Evolutionary conservation across 1,140 invertebrate genomes (phyloP).

Genomic region (Acromyrmex charruanus): DNA sequence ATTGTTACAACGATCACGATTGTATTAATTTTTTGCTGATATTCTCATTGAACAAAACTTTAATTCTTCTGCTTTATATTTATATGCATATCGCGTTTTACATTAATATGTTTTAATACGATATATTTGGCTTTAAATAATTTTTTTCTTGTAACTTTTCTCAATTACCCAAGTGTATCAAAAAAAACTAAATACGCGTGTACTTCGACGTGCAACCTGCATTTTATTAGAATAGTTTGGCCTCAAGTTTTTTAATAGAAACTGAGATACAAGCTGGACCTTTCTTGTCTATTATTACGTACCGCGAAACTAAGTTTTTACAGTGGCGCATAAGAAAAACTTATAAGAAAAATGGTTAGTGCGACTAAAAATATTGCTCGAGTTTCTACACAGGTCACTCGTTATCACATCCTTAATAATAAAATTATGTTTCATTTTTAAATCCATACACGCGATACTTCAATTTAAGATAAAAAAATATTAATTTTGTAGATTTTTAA

Average conservation of each 20-base stretch:
- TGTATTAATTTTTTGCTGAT: conserved; percentile 27
- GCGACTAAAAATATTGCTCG: conserved; percentile 24
- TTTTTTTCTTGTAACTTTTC: conserved; percentile 42
- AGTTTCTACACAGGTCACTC: not conserved
- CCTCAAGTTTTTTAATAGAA: conserved; percentile 75
- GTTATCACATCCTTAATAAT: not conserved
- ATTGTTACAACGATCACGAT: conserved; percentile 40
- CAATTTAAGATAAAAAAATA: not conserved
- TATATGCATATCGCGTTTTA: conserved; percentile 4
- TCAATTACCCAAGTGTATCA: not conserved
- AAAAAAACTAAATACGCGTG: not conserved
- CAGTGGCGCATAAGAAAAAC: not conserved
- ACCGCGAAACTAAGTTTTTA: conserved; percentile 38
- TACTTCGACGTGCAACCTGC: conserved; percentile 65
- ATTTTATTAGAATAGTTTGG: conserved; percentile 75
- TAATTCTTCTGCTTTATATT: conserved; percentile 28
- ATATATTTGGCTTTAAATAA: conserved; percentile 4
- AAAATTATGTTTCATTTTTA: not conserved
- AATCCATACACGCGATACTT: not conserved
- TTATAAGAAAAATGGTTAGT: conserved; percentile 48
- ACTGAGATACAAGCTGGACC: conserved; percentile 5
- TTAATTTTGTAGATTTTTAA: conserved; percentile 1
- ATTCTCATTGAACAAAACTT: conserved; percentile 23
- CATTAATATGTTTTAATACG: not conserved
- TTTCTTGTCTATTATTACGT: conserved; percentile 55